Evolutionary conservation across 30 jellyfish, hydroid and myxozoan species (phyloP).

Genomic region (Cassiopea andromeda): DNA sequence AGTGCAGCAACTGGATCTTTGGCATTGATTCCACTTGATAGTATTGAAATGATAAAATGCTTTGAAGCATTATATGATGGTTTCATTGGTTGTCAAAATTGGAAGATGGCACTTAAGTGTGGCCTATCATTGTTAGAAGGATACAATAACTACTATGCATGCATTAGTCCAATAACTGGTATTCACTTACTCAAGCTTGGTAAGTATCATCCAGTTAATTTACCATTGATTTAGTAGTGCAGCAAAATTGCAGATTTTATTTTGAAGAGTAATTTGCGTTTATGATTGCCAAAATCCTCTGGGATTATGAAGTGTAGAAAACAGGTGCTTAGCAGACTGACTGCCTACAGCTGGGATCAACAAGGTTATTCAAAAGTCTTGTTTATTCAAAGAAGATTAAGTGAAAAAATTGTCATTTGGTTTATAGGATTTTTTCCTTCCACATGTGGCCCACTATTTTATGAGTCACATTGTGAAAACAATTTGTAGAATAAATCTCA

Average conservation of each 20-base stretch:
- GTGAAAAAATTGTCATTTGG: too few species aligned
- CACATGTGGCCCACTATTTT: too few species aligned
- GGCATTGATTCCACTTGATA: slow-evolving; percentile 52
- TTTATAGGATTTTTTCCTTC: too few species aligned
- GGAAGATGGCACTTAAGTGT: slow-evolving; percentile 72
- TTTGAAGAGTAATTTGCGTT: too few species aligned
- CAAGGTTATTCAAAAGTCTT: too few species aligned
- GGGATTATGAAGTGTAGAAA: too few species aligned
- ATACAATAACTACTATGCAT: slow-evolving; percentile 41
- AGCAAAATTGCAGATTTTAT: neutral
- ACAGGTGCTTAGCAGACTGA: too few species aligned
- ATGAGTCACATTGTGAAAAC: too few species aligned
- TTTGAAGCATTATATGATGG: slow-evolving; percentile 81
- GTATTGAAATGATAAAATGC: slow-evolving; percentile 62
- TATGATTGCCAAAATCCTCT: neutral
- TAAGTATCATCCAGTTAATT: neutral
- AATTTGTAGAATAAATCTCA: too few species aligned
- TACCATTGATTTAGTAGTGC: neutral
- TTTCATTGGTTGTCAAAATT: slow-evolving; percentile 42
- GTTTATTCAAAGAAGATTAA: too few species aligned
- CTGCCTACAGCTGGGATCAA: too few species aligned
- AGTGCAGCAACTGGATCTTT: slow-evolving; percentile 23
- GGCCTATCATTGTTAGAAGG: slow-evolving; percentile 57
- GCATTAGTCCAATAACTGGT: slow-evolving; percentile 78
- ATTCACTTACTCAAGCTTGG: slow-evolving; percentile 84